A percentile compares a stretch with the other conserved stretches of the same genome.
phyloP scores from a whole-genome alignment of 2,113 vertebrate species.

The Forbesichthys papilliferus region DNA sequence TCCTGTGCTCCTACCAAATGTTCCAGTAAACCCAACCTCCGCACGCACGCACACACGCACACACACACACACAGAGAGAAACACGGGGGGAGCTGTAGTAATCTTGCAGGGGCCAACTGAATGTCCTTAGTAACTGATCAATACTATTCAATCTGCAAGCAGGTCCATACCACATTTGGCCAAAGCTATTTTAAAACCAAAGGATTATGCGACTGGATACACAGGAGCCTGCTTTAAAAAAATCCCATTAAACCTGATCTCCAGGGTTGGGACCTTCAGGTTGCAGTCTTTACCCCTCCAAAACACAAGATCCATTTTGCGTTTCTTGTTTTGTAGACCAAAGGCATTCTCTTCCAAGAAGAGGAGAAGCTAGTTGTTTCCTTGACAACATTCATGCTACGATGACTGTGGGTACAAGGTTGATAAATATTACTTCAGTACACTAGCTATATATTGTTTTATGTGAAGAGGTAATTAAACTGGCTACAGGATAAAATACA shows the following conservation, averaged over 20 bases:
- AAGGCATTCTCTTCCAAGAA: slow-evolving; percentile 31
- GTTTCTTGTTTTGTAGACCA: slow-evolving; percentile 24
- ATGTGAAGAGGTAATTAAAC: slow-evolving; percentile 40
- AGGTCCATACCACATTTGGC: slow-evolving; percentile 34
- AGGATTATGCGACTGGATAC: slow-evolving; percentile 36
- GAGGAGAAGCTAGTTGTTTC: slow-evolving; percentile 42
- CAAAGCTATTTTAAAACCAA: slow-evolving; percentile 44
- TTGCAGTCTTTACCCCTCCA: not conserved
- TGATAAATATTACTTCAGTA: slow-evolving; percentile 40
- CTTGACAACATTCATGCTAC: slow-evolving; percentile 58
- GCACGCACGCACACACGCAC: not conserved
- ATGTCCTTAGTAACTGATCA: slow-evolving; percentile 62
- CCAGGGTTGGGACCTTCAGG: not conserved
- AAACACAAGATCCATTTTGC: slow-evolving; percentile 15
- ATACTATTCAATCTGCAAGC: slow-evolving; percentile 69
- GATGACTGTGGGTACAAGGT: slow-evolving; percentile 21
- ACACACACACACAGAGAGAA: not conserved
- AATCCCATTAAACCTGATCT: slow-evolving; percentile 25
- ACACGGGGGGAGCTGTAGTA: slow-evolving; percentile 13
- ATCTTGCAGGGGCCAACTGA: slow-evolving; percentile 37
- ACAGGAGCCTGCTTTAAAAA: slow-evolving; percentile 35
- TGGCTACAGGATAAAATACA: slow-evolving; percentile 28
- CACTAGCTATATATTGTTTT: slow-evolving; percentile 26
- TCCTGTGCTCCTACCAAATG: slow-evolving; percentile 50
- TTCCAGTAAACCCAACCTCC: slow-evolving; percentile 3